phyloP scores from a whole-genome alignment of 2,888 invertebrate genomes.

The Alentia gelatinosa region DNA sequence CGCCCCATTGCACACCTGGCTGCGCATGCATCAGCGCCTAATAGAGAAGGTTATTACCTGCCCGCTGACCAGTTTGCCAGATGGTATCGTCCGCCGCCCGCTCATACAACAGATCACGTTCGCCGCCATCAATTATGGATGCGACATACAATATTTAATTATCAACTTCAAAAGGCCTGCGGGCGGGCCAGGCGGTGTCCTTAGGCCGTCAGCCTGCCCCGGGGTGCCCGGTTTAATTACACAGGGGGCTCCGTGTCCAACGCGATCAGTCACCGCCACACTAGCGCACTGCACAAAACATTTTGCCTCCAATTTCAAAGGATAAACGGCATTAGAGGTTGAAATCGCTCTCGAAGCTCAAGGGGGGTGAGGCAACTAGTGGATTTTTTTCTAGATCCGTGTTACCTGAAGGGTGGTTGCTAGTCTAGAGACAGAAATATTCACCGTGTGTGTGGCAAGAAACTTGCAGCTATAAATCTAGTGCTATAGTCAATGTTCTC shows the following conservation, averaged over 20 bases:
- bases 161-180: slow-evolving; percentile 48
- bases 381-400: background rate
- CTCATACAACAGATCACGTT: slow-evolving; percentile 43
- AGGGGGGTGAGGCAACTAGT: background rate
- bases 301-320: slow-evolving; percentile 43
- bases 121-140: slow-evolving; percentile 37
- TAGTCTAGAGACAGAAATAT: too few species aligned
- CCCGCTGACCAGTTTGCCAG: slow-evolving; percentile 18
- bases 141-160: slow-evolving; percentile 46
- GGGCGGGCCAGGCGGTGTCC: background rate
- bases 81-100: slow-evolving; percentile 24
- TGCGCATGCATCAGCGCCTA: background rate
- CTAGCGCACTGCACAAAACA: background rate
- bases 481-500: too few species aligned
- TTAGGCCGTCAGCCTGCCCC: background rate
- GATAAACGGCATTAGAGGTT: slow-evolving; percentile 20
- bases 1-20: background rate
- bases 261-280: background rate
- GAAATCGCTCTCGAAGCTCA: too few species aligned
- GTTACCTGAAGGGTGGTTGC: background rate
- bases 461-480: too few species aligned
- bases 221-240: slow-evolving; percentile 9
- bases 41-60: slow-evolving; percentile 18
- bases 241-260: background rate
- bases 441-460: too few species aligned